Evolutionary conservation across 2,888 invertebrate species (phyloP), one percentile per base, ranked within the genome.

Genomic region (Carterocephalus palaemon): DNA sequence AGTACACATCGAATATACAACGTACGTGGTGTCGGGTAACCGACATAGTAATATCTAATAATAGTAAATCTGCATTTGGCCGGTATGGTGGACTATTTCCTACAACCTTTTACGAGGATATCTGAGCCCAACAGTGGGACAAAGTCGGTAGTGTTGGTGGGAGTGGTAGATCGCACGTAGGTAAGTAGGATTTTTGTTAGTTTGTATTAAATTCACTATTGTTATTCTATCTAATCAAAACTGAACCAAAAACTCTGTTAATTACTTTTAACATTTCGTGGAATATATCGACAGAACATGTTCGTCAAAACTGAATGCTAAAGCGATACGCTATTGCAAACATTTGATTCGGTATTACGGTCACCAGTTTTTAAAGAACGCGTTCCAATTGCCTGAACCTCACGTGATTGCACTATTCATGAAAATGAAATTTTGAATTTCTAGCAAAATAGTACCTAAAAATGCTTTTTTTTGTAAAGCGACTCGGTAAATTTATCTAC

Each of bases 401-500:
- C 9, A 20, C 41, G 20, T 28, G 26, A 34, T 42, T 42, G 26
- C 33, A 26, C 42, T 41, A 33, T 34, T 43, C 34, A 29, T 29
- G n/a, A n/a, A n/a, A n/a, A n/a, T n/a, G n/a, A 29, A 36, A 28
- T 42, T 16, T 17, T 28, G 34, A 26, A 33, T 34, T 28, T 29
- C 22, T 7, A 43, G 34, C 16, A 36, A 42, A 9, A 42, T n/a
- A 28, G 26, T 15, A 28, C 34, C 67, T 69, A 68, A 65, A 58
- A 71, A 64, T 64, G 62, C 60, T 67, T 67, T 70, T 72, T 70
- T 66, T 72, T 70, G 67, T 60, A 68, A 71, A 28, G 26, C 7
- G 19, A 17, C 19, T 28, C 10, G 19, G 4, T 13, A 20, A 38
- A 38, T 26, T 38, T 8, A n/a, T n/a, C n/a, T n/a, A n/a, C n/a